phyloP scores from a whole-genome alignment of 2,113 vertebrate genomes.

The Varanus komodoensis region DNA sequence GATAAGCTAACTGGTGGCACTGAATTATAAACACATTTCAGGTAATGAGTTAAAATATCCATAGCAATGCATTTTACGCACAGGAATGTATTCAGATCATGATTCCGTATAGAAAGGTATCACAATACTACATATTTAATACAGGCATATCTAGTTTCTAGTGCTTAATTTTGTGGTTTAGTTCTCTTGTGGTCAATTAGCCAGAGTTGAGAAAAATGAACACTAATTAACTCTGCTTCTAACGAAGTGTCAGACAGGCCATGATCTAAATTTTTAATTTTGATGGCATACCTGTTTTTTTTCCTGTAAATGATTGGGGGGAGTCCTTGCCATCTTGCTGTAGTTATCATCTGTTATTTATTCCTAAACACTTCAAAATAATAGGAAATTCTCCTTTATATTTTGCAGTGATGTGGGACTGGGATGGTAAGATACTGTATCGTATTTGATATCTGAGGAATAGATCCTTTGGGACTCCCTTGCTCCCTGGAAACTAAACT shows the following conservation, averaged over 20 bases:
- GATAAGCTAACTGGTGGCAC: constrained; percentile 11
- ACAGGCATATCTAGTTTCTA: background rate
- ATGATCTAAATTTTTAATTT: constrained; percentile 21
- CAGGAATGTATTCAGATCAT: background rate
- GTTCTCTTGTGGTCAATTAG: constrained; percentile 47
- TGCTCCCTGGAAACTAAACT: constrained; percentile 62
- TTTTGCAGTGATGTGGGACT: constrained; percentile 14
- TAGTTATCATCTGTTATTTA: constrained; percentile 44
- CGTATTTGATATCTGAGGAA: constrained; percentile 56
- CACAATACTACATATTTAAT: background rate
- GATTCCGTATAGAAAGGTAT: constrained; percentile 15
- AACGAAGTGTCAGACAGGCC: background rate
- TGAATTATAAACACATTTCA: constrained; percentile 43
- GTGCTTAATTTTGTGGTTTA: constrained; percentile 28
- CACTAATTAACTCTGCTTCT: background rate
- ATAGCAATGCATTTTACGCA: background rate
- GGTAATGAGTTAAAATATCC: background rate
- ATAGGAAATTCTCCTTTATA: constrained; percentile 61
- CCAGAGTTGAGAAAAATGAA: background rate
- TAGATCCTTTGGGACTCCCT: constrained; percentile 62
- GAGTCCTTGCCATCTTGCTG: constrained; percentile 40
- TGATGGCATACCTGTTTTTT: constrained; percentile 30
- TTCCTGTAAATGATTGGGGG: background rate
- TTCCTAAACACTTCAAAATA: constrained; percentile 59
- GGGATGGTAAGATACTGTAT: constrained; percentile 48